A percentile compares a stretch with the other conserved stretches of the same genome.
Evolutionary conservation across 2,113 vertebrate genomes (phyloP).

Genomic region (Neofelis nebulosa): DNA sequence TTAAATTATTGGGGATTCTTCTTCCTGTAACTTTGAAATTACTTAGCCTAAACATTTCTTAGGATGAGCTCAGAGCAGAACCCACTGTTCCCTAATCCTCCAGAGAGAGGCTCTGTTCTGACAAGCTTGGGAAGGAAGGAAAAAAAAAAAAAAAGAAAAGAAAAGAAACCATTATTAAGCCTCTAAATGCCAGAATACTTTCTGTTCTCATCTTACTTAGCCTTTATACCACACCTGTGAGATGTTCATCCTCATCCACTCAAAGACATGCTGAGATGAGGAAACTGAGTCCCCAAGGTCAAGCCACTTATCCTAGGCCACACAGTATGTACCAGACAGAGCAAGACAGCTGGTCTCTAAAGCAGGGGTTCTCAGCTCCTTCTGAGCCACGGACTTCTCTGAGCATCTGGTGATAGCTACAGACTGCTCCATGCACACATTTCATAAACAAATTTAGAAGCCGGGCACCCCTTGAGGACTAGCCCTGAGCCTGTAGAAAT

Average conservation of each 20-base stretch:
- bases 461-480: not conserved
- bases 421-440: not conserved
- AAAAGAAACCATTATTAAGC: not conserved
- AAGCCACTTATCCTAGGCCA: not conserved
- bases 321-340: not conserved
- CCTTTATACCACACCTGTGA: not conserved
- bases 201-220: not conserved
- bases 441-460: not conserved
- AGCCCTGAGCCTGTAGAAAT: not conserved
- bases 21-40: not conserved
- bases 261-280: not conserved
- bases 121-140: not conserved
- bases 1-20: not conserved
- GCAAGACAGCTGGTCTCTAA: not conserved
- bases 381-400: not conserved
- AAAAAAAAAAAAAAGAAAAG: not conserved
- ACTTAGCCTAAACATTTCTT: not conserved
- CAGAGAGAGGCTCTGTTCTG: not conserved
- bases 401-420: not conserved
- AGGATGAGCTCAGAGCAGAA: not conserved
- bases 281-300: not conserved
- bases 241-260: not conserved
- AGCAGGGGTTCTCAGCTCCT: not conserved
- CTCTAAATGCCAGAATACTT: not conserved
- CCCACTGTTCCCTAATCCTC: not conserved